Evolutionary conservation across 2,113 vertebrate genomes (phyloP), one percentile per base, ranked within the genome.

Genomic region (Malurus cyaneus): DNA sequence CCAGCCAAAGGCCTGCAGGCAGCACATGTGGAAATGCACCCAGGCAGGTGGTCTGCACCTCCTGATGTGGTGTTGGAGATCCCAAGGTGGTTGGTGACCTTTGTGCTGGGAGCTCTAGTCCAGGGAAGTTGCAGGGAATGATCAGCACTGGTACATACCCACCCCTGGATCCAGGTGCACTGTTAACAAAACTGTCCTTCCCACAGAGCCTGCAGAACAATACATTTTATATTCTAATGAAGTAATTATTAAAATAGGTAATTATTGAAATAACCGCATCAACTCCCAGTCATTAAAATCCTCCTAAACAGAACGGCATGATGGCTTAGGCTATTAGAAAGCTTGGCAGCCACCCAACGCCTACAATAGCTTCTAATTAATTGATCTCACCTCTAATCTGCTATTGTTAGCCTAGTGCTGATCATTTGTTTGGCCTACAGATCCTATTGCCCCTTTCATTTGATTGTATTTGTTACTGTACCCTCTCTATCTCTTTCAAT

Each of bases 401-500:
- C 98, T 98, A 98, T 98, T 98, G 98, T 98, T 98, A 98, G 98
- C 98, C 97, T 95, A 97, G 97, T 93, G 94, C 98, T 86, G 97
- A 98, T 98, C 98, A 98, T 98, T 98, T 98, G 98, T 98, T 98
- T 98, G 98, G 98, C 96, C 98, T 97, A 97, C 96, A 97, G 98
- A 98, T 98, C 98, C 97, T 98, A 98, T 97, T 98, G 98, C 98
- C 97, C 97, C 97, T 98, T 98, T 97, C 96, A 98, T 98, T 97
- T 98, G 98, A 98, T 98, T 98, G 98, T 98, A 98, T 98, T 98
- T 98, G 98, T 98, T 98, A 98, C 98, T 98, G 98, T 98, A 98
- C 97, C 97, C 98, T 98, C 97, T 98, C 98, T 98, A 98, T 98
- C 98, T 98, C 98, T 98, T 98, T 98, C 98, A 98, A 98, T 98